phyloP scores from a whole-genome alignment of 2,113 vertebrate genomes.

The Phrynosoma blainvillii region DNA sequence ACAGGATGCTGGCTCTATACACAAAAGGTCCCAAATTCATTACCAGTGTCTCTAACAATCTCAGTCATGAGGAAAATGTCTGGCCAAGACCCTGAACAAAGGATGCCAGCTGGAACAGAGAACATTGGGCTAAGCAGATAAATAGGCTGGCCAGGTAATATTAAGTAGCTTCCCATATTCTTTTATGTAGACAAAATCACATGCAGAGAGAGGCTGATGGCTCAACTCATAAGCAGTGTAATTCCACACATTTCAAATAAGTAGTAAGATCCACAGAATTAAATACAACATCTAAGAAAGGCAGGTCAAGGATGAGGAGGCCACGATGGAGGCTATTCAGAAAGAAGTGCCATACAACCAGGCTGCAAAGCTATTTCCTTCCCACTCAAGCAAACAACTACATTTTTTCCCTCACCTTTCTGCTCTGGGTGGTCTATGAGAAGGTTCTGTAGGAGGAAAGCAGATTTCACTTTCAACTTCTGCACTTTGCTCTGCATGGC shows the following conservation, averaged over 20 bases:
- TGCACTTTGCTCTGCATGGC: constrained; percentile 88
- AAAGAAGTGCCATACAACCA: background rate
- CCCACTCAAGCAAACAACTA: too few species aligned
- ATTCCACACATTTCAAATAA: too few species aligned
- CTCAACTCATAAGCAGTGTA: too few species aligned
- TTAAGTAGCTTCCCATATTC: too few species aligned
- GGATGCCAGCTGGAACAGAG: too few species aligned
- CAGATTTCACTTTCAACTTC: constrained; percentile 88
- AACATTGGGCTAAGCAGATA: too few species aligned
- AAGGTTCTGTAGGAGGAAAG: constrained; percentile 89
- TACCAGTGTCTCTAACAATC: background rate
- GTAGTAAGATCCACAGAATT: background rate
- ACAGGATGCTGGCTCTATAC: background rate
- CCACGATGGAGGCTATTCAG: background rate
- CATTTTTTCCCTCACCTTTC: constrained; percentile 77
- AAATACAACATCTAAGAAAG: background rate
- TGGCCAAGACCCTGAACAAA: background rate
- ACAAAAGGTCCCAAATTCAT: background rate
- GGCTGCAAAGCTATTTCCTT: background rate
- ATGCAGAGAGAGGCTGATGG: too few species aligned
- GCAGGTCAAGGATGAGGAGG: background rate
- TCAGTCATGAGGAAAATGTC: background rate
- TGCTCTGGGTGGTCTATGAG: constrained; percentile 85
- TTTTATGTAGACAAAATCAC: too few species aligned
- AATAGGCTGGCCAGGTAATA: too few species aligned